Evolutionary conservation across 1,140 invertebrate genomes (phyloP), one percentile per base, ranked within the genome.

Genomic region (Diorhabda elongata): DNA sequence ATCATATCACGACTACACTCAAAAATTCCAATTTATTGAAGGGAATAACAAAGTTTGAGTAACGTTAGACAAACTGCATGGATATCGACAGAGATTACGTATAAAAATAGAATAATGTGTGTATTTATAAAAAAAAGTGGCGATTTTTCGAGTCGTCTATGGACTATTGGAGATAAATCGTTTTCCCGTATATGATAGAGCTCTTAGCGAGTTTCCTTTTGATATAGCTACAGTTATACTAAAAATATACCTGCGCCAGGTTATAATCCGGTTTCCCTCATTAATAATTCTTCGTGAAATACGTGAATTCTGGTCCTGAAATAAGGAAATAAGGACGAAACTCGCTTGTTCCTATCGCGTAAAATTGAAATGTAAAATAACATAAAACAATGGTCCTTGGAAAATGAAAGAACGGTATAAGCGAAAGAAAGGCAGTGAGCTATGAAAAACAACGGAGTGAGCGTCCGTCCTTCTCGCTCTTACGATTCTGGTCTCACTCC

Each of bases 301-400:
- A 52, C 47, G 6, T 6, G 47, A 52, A 52, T 52, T n/a, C 47
- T 52, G 47, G 47, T 8, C 61, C 42, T 63, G 44, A 42, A n/a
- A n/a, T n/a, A 47, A 56, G 26, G 52, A 11, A 65, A 65, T 65
- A 56, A 42, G 52, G 42, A 43, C 47, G 42, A 47, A 11, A 42
- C 47, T 65, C 64, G 52, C 47, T 52, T 52, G 47, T 52, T 52
- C n/a, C 47, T 59, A 60, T 59, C 65, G 26, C 42, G 57, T 26
- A 65, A 59, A 26, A 67, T 67, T 45, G 65, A 67, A 60, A 67
- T 67, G 58, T 67, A 60, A 60, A 67, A 67, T 60, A 60, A 60
- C 44, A 44, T 67, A 59, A 67, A 67, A 67, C 57, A 60, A 45
- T 60, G 44, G 65, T 41, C 45, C 47, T 64, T 52, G 57, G 43